Percentiles rank a stretch among this genome's conserved stretches.
These are phyloP conservation scores for Cynopterus sphinx DNA, from an alignment of 2,797 vertebrate genomes.

Conservation along the genomic window DNA sequence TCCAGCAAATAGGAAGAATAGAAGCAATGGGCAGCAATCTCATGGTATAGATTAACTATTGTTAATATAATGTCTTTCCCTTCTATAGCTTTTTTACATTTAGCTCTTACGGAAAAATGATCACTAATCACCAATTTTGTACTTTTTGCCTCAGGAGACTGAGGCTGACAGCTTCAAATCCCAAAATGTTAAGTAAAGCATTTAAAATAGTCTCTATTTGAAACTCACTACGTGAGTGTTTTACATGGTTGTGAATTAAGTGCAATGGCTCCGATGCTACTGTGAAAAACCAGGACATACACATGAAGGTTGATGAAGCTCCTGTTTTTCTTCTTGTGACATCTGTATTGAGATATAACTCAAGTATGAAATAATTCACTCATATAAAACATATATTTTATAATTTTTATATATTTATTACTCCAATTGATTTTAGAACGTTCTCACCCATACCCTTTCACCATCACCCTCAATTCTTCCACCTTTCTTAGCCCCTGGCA, in stretches of 20 bases:
- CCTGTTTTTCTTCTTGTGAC: neutral
- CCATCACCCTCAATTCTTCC: neutral
- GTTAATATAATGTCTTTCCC: neutral
- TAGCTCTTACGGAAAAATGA: neutral
- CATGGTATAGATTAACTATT: neutral
- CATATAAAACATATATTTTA: neutral
- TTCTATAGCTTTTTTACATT: neutral
- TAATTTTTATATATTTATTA: neutral
- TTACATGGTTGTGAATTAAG: neutral
- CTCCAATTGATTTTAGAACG: neutral
- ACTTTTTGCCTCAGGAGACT: neutral
- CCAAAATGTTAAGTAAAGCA: neutral
- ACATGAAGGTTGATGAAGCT: neutral
- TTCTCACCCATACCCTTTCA: neutral
- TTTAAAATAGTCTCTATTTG: neutral
- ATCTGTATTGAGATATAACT: neutral
- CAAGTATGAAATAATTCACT: neutral
- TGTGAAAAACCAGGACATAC: neutral
- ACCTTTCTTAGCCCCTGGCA: neutral
- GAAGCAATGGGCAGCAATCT: neutral
- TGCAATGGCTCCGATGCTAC: neutral
- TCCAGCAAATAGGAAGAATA: neutral
- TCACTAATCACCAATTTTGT: neutral
- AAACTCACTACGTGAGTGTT: neutral
- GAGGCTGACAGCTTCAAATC: neutral